Conservation (phyloP, 2,888 invertebrate genomes). For the Scrobipalpa atriplicella region DNA sequence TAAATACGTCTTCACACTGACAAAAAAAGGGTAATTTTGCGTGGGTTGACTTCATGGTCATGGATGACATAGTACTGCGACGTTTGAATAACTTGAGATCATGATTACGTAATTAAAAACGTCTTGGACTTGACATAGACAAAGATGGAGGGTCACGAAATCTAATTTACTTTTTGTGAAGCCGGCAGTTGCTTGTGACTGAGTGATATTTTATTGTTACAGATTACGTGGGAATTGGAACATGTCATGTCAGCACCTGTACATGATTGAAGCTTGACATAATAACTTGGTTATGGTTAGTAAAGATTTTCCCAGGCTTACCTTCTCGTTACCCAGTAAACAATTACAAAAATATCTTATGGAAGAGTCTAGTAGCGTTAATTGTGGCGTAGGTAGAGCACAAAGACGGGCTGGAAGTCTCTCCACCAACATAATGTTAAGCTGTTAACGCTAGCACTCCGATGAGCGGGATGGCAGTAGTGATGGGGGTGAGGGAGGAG, state of each 20-base stretch:
- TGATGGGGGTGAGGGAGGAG: too few species aligned
- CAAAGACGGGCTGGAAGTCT: too few species aligned
- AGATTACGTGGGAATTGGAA: background rate
- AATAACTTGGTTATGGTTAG: constrained; percentile 7
- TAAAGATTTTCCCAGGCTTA: constrained; percentile 4
- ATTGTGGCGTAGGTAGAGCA: too few species aligned
- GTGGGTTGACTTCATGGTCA: background rate
- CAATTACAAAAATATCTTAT: too few species aligned
- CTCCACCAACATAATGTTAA: too few species aligned
- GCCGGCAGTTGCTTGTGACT: background rate
- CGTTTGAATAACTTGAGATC: constrained; percentile 16
- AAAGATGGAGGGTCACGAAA: background rate
- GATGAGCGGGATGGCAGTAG: too few species aligned
- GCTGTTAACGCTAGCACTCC: too few species aligned
- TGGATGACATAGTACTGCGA: background rate
- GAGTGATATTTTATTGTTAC: background rate
- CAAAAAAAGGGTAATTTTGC: background rate
- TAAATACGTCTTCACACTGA: background rate
- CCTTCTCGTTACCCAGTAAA: background rate
- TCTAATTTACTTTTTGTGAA: constrained; percentile 13
- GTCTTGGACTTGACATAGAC: constrained; percentile 19
- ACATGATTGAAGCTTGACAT: background rate
- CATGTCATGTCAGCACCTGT: constrained; percentile 2
- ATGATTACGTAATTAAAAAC: constrained; percentile 18
- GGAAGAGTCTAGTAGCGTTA: too few species aligned